Evolutionary conservation across 2,797 vertebrate genomes (phyloP), one percentile per base, ranked within the genome.

Genomic region (Alectoris magna): DNA sequence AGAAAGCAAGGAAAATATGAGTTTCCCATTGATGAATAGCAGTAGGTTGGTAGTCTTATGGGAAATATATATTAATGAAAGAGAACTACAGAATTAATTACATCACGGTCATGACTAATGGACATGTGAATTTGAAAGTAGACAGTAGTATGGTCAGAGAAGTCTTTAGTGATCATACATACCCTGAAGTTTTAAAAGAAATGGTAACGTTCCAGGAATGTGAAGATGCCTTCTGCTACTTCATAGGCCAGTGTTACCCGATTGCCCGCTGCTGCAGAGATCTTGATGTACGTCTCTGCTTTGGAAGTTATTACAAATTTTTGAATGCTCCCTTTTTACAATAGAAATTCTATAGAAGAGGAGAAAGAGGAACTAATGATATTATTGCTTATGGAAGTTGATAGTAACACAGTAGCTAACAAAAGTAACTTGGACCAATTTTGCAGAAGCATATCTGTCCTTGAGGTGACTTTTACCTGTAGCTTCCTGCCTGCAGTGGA

Each of bases 191-290:
- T 29, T 67, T 44, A 39, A 46, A 76, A 64, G 71, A 13, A 41
- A 8, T 8, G 51, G 72, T 46, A 13, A 36, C 1, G 13, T 18
- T 16, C 62, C 60, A 38, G 60, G 51, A 36, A 29, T 8, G 19
- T 21, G 9, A 46, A 70, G 11, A 31, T 76, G 38, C 18, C 21
- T 58, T 64, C 44, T 46, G 26, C 24, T 38, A n/a, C 27, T 41
- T 0, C 0, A 0, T 8, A 4, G 16, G 63, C 19, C 62, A 17
- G 3, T 0, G 0, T 26, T 56, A 56, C 49, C 67, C 48, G 41
- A 72, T 36, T 34, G 38, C 27, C 27, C 11, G 2, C 15, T 71
- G 3, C 55, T 2, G 0, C 2, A 36, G 31, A 46, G 41, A 29
- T 31, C 21, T 55, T 68, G 39, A 9, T 39, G 11, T n/a, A 11